phyloP scores from a whole-genome alignment of 2,113 vertebrate genomes.

The Pontoporia blainvillei region DNA sequence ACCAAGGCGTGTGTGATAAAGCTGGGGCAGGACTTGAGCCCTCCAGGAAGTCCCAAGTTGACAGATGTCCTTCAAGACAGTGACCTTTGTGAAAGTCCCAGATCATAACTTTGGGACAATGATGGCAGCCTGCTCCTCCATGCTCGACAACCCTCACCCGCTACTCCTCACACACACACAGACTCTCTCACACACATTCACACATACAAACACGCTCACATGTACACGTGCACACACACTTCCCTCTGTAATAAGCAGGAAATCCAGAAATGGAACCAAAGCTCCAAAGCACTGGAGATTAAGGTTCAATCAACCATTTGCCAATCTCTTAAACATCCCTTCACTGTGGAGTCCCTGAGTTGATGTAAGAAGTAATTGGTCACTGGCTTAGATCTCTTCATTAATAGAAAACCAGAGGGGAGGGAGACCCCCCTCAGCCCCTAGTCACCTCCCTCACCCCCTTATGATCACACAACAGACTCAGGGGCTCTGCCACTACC shows the following conservation, averaged over 20 bases:
- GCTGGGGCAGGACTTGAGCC: not conserved
- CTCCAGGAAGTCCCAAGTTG: not conserved
- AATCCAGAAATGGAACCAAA: conserved; percentile 27
- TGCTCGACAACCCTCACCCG: not conserved
- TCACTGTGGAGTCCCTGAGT: not conserved
- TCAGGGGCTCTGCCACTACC: not conserved
- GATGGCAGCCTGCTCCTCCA: not conserved
- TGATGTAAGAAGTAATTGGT: not conserved
- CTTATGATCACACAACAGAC: not conserved
- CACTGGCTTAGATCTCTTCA: not conserved
- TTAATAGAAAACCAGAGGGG: not conserved
- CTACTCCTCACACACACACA: not conserved
- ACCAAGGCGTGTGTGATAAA: not conserved
- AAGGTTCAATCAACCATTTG: not conserved
- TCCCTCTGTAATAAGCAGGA: conserved; percentile 28
- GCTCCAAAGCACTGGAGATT: not conserved
- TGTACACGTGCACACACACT: not conserved
- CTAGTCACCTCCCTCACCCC: not conserved
- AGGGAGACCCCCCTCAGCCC: not conserved
- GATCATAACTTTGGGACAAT: not conserved
- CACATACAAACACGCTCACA: not conserved
- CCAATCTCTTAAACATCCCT: not conserved
- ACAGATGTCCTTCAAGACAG: not conserved
- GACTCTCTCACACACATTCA: not conserved
- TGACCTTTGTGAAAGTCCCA: not conserved